A percentile compares a stretch with the other conserved stretches of the same genome.
Conservation (phyloP, 2,113 vertebrate species). For the Anhinga rufa region DNA sequence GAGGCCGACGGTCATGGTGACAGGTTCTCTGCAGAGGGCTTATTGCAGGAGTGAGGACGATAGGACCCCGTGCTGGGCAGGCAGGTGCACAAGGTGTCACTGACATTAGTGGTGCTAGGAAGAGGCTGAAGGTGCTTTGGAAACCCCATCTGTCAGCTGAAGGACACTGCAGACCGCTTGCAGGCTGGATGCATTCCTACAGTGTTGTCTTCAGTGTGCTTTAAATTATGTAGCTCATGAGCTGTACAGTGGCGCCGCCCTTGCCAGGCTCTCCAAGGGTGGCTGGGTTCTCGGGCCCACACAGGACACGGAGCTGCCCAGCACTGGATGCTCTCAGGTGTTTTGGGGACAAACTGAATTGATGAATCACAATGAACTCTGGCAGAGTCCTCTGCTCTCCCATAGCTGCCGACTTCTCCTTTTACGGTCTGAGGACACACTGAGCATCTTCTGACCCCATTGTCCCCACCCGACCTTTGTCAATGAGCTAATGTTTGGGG, state of each 20-base stretch:
- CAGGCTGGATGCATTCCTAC: background rate
- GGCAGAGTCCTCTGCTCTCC: background rate
- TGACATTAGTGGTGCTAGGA: background rate
- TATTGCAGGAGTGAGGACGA: background rate
- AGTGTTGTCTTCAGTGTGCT: background rate
- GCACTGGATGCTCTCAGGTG: rapidly evolving
- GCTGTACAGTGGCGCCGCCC: rapidly evolving
- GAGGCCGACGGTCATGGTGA: background rate
- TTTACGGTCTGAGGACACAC: background rate
- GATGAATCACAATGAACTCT: background rate
- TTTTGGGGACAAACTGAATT: background rate
- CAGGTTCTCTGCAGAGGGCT: background rate
- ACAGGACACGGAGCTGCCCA: background rate
- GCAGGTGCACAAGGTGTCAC: background rate
- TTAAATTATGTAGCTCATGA: rapidly evolving
- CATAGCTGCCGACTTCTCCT: background rate
- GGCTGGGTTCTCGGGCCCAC: background rate
- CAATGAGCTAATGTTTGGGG: background rate
- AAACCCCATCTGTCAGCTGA: background rate
- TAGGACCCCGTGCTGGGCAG: background rate
- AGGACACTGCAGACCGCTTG: background rate
- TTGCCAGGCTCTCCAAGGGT: background rate
- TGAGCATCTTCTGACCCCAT: background rate
- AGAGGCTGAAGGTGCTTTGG: background rate
- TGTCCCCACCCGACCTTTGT: background rate